Base-by-base conservation (phyloP, 2,888 invertebrate genomes). In the Synergus laeviventris region DNA sequence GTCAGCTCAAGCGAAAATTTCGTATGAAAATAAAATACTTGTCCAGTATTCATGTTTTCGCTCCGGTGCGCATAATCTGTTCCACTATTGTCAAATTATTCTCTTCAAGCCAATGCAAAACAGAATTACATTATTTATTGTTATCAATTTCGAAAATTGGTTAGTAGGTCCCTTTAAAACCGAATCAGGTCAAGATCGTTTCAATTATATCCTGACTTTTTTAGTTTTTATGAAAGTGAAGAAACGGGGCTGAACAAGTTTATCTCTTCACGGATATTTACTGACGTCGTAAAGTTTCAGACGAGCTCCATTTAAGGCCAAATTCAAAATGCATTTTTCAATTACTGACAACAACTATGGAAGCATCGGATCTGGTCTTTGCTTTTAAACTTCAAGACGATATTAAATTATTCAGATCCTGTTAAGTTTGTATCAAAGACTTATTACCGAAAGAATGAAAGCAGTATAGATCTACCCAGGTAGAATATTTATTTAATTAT, bases 231-330 rank as follows among this genome's bases (percentile, higher is more conserved):
- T 38, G 62, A 62, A 62, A 49, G 70, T 49, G 49, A 31, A 70
- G 45, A 70, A 70, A 70, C 36, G 31, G 49, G 70, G 24, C 42
- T 24, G 21, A 45, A 16, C 45, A 45, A 16, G 42, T 66, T 66
- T 66, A 45, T 70, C 31, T 49, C 70, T 70, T 70, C 31, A 49
- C n/a, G 31, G 45, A 49, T 31, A 31, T 49, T 70, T 70, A 49
- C 31, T 31, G 49, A 36, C 11, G 31, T 66, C 45, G 66, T 66
- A 70, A 64, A 70, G 70, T 70, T 70, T 70, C 70, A 70, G 45
- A 31, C n/a, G n/a, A 70, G 24, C 45, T 42, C 45, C 42, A 42
- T 21, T 42, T 66, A 49, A 70, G 45, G 70, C 31, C 49, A 49
- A 70, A 24, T 45, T 49, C 36, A 31, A 70, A 31, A 49, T 31